phyloP scores from a whole-genome alignment of 2,797 vertebrate species.

The Cheracebus regulus region DNA sequence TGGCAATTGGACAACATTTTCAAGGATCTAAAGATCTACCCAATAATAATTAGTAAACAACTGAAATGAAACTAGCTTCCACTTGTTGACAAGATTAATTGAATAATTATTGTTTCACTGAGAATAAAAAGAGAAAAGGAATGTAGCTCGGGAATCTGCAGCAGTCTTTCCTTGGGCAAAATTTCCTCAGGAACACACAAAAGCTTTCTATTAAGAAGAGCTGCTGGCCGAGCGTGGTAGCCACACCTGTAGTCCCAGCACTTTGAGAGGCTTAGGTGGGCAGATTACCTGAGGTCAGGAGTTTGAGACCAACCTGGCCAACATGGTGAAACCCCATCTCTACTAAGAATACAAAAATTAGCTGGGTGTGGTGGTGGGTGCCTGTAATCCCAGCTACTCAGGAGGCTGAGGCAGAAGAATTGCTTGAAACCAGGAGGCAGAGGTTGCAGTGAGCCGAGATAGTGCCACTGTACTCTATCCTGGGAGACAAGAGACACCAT shows the following conservation, averaged over 20 bases:
- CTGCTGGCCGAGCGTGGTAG: background rate
- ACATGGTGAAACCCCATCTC: background rate
- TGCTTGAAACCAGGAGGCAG: background rate
- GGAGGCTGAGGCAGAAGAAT: background rate
- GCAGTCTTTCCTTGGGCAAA: conserved; percentile 9
- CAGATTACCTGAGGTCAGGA: background rate
- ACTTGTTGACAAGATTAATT: conserved; percentile 76
- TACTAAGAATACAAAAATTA: background rate
- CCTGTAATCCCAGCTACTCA: background rate
- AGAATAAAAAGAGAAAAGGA: conserved; percentile 64
- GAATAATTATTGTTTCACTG: conserved; percentile 67
- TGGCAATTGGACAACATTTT: conserved; percentile 82
- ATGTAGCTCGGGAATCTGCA: background rate
- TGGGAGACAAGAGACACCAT: background rate
- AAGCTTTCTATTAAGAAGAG: conserved; percentile 51
- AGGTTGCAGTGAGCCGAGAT: background rate
- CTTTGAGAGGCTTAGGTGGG: background rate
- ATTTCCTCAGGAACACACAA: conserved; percentile 20
- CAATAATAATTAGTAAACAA: conserved; percentile 80
- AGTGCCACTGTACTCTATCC: background rate
- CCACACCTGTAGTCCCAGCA: background rate
- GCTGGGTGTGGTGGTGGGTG: background rate
- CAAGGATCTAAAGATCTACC: conserved; percentile 79
- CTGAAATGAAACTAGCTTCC: conserved; percentile 79
- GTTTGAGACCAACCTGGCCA: background rate